These are phyloP conservation scores for Apeira syringaria DNA, from an alignment of 2,888 invertebrate genomes.

Conservation along the genomic window DNA sequence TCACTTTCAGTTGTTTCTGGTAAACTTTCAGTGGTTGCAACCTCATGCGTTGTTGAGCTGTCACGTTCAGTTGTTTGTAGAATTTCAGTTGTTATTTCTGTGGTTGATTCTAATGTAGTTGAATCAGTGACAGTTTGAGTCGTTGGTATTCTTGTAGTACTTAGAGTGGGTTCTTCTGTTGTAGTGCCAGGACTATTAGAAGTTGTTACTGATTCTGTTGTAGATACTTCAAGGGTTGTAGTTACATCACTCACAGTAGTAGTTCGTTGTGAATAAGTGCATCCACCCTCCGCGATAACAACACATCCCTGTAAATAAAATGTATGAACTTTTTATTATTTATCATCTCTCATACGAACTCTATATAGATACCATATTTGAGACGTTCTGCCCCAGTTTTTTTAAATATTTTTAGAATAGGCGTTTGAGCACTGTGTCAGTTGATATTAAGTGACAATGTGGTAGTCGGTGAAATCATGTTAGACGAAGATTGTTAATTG, in stretches of 20 bases:
- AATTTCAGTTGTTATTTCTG: background rate
- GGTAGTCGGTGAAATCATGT: no score
- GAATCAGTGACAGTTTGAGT: conserved; percentile 2
- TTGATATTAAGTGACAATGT: no score
- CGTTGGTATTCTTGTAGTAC: background rate
- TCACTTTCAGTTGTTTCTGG: conserved; percentile 5
- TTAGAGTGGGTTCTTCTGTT: background rate
- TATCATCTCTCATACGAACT: no score
- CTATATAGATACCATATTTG: no score
- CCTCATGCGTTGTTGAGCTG: conserved; percentile 2
- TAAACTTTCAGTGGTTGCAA: background rate
- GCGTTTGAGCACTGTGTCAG: no score
- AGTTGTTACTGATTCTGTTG: background rate
- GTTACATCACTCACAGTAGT: conserved; percentile 1
- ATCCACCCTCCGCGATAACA: conserved; percentile 26
- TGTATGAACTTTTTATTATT: no score
- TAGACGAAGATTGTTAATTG: no score
- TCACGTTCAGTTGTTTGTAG: background rate
- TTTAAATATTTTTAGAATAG: no score
- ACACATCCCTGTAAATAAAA: conserved; percentile 24
- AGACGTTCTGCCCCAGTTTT: no score
- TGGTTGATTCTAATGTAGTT: background rate
- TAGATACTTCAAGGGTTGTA: background rate
- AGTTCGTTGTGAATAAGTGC: conserved; percentile 14
- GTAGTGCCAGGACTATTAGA: background rate